Evolutionary conservation across 2,797 vertebrate genomes (phyloP), one percentile per base, ranked within the genome.

Genomic region (Sphaeramia orbicularis): DNA sequence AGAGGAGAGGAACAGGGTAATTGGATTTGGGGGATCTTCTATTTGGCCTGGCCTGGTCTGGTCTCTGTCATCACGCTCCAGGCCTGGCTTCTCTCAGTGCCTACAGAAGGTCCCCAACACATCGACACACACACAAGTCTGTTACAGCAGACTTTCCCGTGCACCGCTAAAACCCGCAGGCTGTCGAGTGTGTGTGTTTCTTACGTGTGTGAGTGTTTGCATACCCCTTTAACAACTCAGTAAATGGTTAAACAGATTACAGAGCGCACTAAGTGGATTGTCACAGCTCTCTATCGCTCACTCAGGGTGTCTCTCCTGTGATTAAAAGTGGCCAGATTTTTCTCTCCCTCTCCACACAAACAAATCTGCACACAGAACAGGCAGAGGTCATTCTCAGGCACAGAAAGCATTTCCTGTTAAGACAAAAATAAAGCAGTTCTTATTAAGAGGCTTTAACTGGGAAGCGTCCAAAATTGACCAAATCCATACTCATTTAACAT

Each of bases 171-270:
- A 87, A 81, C 58, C 76, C 69, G 76, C 65, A 51, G 71, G 76
- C 66, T n/a, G 57, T 76, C 63, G 37, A 36, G 47, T 19, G 62
- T 67, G 56, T 9, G 21, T 48, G 16, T 62, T 56, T 66, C 59
- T 37, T 50, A 35, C 66, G 42, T 65, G 81, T 74, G 74, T 57
- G 83, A 75, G 86, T 81, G 89, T 89, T 83, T 90, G 85, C 80
- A 83, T 84, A 79, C 92, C 94, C 92, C 92, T 94, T 90, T 86
- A 94, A 95, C 96, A 95, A 92, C 94, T 95, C 93, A 94, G 95
- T 93, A 92, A 96, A 92, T 95, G 95, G 94, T 95, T 97, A 97
- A 99, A 97, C 95, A 98, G 97, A 98, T 99, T 99, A 99, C 96
- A 99, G 96, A 95, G 95, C 94, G 88, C 93, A 91, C 94, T 98